Conservation (phyloP, 2,113 vertebrate genomes). For the Anseranas semipalmata region DNA sequence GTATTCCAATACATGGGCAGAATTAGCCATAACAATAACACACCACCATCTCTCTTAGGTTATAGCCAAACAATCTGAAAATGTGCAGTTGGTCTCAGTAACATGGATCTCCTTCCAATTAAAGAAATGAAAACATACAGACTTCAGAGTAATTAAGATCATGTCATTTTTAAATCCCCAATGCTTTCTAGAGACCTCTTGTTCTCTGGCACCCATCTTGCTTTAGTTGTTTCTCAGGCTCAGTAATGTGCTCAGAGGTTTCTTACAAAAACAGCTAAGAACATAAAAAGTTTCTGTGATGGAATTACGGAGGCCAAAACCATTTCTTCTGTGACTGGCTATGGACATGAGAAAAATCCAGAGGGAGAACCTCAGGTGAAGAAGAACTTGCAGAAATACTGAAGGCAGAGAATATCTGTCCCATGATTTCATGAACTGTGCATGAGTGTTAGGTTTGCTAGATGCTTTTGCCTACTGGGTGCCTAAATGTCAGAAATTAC, state of each 20-base stretch:
- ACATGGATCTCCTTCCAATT: slow-evolving; percentile 11
- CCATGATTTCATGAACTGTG: background rate
- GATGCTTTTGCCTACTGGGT: background rate
- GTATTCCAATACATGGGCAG: background rate
- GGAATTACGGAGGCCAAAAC: background rate
- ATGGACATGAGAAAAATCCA: background rate
- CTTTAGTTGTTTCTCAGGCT: slow-evolving; percentile 16
- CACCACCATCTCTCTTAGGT: background rate
- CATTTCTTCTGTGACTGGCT: background rate
- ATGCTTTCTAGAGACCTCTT: background rate
- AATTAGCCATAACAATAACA: slow-evolving; percentile 61
- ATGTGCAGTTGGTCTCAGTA: background rate
- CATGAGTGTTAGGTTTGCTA: background rate
- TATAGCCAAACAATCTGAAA: background rate
- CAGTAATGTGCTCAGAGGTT: background rate
- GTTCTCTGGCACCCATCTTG: background rate
- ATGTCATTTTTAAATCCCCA: background rate
- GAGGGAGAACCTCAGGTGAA: background rate
- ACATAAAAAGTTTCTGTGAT: background rate
- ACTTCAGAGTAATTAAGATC: slow-evolving; percentile 23
- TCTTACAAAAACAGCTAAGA: background rate
- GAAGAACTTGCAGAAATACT: background rate
- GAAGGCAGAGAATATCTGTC: background rate
- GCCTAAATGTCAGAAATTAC: background rate
- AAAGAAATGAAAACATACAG: slow-evolving; percentile 43